These are phyloP conservation scores for Leistus spinibarbis DNA, from an alignment of 2,888 invertebrate genomes.

Conservation along the genomic window DNA sequence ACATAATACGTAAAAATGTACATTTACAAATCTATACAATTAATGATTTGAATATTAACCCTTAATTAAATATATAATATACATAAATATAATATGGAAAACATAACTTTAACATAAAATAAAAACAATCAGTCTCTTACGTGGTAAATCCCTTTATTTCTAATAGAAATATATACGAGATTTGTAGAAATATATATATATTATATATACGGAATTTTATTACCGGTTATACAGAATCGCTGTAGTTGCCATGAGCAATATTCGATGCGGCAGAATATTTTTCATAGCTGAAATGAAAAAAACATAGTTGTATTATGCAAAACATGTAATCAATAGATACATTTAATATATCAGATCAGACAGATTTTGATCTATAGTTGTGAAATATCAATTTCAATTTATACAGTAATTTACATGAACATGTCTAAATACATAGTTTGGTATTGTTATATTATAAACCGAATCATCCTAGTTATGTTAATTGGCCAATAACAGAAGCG, in stretches of 20 bases:
- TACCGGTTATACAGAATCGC: not conserved
- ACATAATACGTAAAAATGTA: not conserved
- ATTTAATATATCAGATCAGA: too few species aligned
- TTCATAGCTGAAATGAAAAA: not conserved
- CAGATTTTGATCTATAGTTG: too few species aligned
- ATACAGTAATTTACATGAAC: too few species aligned
- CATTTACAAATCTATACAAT: not conserved
- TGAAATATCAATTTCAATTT: too few species aligned
- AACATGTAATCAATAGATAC: not conserved
- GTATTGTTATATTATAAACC: too few species aligned
- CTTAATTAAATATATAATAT: not conserved
- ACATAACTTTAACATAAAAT: not conserved
- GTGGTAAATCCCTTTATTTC: not conserved
- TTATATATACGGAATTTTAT: not conserved
- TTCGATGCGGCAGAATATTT: not conserved
- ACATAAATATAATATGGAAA: not conserved
- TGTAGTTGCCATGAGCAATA: not conserved
- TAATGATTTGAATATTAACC: not conserved
- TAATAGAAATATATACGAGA: not conserved
- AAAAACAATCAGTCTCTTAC: not conserved
- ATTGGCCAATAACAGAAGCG: too few species aligned
- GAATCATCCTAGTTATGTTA: too few species aligned
- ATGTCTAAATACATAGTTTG: too few species aligned
- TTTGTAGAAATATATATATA: not conserved
- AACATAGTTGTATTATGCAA: not conserved